Conservation (phyloP, 2,797 vertebrate genomes). For the Danio choprae region DNA sequence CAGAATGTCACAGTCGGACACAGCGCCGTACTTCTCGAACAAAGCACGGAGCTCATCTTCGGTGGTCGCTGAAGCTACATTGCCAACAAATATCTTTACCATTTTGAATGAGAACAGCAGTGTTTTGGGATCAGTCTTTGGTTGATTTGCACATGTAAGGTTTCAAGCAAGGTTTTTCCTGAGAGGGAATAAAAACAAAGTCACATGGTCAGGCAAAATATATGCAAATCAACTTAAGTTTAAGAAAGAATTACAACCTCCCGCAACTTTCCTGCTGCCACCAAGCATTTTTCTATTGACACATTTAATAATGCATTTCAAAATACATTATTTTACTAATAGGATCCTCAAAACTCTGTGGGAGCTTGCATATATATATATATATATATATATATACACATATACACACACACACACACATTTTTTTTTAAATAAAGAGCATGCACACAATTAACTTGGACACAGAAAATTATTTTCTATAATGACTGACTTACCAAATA, state of each 20-base stretch:
- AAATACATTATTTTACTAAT: too few species aligned
- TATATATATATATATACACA: too few species aligned
- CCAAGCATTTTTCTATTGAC: background rate
- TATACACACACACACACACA: too few species aligned
- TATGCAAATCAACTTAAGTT: background rate
- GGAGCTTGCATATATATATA: too few species aligned
- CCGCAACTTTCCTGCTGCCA: background rate
- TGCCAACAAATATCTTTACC: slow-evolving; percentile 79
- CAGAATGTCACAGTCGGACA: slow-evolving; percentile 77
- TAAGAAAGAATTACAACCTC: background rate
- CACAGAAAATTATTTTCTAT: too few species aligned
- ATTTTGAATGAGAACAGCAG: slow-evolving; percentile 58
- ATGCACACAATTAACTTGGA: too few species aligned
- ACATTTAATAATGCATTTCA: background rate
- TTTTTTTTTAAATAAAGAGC: too few species aligned
- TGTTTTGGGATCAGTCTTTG: slow-evolving; percentile 31
- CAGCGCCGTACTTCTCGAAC: slow-evolving; percentile 74
- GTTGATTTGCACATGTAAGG: slow-evolving; percentile 12
- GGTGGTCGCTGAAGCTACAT: slow-evolving; percentile 71
- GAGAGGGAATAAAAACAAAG: slow-evolving; percentile 1
- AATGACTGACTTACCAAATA: background rate
- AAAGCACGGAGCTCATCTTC: slow-evolving; percentile 71
- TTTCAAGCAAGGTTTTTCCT: slow-evolving; percentile 2
- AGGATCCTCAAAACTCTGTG: too few species aligned
- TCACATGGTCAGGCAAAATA: background rate